Base-by-base conservation (phyloP, 1,140 invertebrate genomes). In the Megathymus violae region DNA sequence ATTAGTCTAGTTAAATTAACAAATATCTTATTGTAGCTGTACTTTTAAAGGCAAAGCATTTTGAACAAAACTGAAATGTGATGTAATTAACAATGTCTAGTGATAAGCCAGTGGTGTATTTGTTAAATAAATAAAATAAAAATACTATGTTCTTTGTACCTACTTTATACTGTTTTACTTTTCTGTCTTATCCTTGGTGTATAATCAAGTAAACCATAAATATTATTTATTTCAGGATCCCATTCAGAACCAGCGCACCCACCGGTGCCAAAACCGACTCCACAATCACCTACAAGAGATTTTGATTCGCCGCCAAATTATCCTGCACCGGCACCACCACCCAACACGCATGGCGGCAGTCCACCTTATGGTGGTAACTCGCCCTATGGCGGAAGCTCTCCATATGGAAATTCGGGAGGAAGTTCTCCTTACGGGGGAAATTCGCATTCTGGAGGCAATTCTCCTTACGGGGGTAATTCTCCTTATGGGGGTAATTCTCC, bases 231-330 rank as follows among this genome's bases (percentile, higher is more conserved):
- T n/a, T n/a, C n/a, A 88, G 87, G 85, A 34, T 80, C 84, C 6
- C 82, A 90, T 43, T 65, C 84, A 4, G 79, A 87, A 43, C 85
- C 84, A n/a, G n/a, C n/a, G n/a, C n/a, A n/a, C 22, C 78, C 84
- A 5, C 67, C 82, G 1, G 74, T 68, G 5, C 83, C 87, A 0
- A 89, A 82, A 66, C 87, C 86, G 11, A 62, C 67, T 36, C 81
- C 82, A 6, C 76, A 79, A 41, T 44, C 77, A 7, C 78, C 83
- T 10, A 64, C 76, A 6, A 64, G 69, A 38, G 76, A 82, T n/a
- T n/a, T n/a, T 40, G 85, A 91, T 31, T 80, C 79, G 1, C 58
- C 77, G 0, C 88, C 91, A 6, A 83, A 76, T 61, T 91, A 92
- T 59, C 82, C 86, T 14, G 81, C 90, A 6, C 90, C 91, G 0